phyloP scores from a whole-genome alignment of 2,797 vertebrate genomes.

The Sandelia bainsii region DNA sequence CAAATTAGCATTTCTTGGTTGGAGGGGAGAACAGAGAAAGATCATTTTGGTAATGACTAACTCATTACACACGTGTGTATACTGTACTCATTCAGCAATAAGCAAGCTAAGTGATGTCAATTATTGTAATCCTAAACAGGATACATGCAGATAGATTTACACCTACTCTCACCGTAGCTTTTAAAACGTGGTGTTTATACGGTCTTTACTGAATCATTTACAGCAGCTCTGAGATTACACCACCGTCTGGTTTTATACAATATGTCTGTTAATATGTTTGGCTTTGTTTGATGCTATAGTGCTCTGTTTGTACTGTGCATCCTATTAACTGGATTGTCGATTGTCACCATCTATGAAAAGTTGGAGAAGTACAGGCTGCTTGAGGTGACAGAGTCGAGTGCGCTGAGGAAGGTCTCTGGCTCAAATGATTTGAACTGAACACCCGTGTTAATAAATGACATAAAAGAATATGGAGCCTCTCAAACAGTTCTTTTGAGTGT shows the following conservation, averaged over 20 bases:
- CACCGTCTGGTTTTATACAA: not conserved
- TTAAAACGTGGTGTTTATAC: not conserved
- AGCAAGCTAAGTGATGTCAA: not conserved
- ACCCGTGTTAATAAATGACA: constrained; percentile 11
- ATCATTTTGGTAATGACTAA: not conserved
- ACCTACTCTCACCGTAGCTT: not conserved
- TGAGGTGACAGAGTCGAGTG: not conserved
- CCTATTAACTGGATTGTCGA: not conserved
- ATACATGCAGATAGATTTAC: not conserved
- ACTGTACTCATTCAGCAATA: not conserved
- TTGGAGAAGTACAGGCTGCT: constrained; percentile 3
- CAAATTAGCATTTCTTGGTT: too few relatives aligned
- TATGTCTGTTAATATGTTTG: not conserved
- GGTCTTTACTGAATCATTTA: not conserved
- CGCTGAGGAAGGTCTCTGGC: not conserved
- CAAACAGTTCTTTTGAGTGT: not conserved
- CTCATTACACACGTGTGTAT: not conserved
- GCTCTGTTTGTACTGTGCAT: constrained; percentile 2
- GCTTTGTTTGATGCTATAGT: not conserved
- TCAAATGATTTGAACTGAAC: constrained; percentile 1
- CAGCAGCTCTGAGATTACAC: not conserved
- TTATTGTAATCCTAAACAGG: not conserved
- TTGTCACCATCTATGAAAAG: constrained; percentile 4
- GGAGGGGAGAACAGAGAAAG: not conserved
- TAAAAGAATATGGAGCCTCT: not conserved